A percentile compares a stretch with the other conserved stretches of the same genome.
Evolutionary conservation across 2,888 invertebrate species (phyloP).

Genomic region (Diadegma fenestrale): DNA sequence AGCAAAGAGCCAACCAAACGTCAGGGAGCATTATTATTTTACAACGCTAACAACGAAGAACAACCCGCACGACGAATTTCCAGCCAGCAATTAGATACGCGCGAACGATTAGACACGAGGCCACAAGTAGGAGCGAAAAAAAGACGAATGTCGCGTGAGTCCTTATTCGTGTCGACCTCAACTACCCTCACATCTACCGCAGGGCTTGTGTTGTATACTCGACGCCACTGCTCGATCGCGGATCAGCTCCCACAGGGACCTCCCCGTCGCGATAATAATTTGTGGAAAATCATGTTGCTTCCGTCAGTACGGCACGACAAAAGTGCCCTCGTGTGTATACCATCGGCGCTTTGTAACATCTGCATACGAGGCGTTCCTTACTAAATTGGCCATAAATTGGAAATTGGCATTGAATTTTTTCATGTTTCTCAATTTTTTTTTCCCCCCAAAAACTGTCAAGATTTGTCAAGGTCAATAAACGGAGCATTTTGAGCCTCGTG

Average conservation of each 20-base stretch:
- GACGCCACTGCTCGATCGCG: conserved; percentile 52
- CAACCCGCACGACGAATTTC: conserved; percentile 56
- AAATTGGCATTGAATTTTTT: not conserved
- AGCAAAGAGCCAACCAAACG: not conserved
- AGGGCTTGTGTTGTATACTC: conserved; percentile 11
- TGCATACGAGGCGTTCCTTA: not conserved
- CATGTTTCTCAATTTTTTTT: not conserved
- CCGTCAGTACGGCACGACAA: conserved; percentile 57
- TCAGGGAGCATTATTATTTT: conserved; percentile 30
- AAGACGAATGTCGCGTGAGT: conserved; percentile 55
- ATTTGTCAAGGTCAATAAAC: not conserved
- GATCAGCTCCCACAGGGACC: conserved; percentile 54
- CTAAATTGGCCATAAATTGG: not conserved
- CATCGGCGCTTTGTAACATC: not conserved
- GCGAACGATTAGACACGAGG: conserved; percentile 64
- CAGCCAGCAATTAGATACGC: conserved; percentile 66
- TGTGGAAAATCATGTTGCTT: conserved; percentile 65
- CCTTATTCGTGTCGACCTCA: conserved; percentile 49
- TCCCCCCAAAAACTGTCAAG: not conserved
- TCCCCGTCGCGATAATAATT: conserved; percentile 64
- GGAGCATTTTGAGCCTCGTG: not conserved
- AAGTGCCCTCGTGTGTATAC: conserved; percentile 37
- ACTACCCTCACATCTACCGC: conserved; percentile 22
- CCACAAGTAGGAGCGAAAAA: conserved; percentile 34
- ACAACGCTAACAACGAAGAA: conserved; percentile 37